Conservation (phyloP, 2,888 invertebrate species). For the Drosophila sordidula region DNA sequence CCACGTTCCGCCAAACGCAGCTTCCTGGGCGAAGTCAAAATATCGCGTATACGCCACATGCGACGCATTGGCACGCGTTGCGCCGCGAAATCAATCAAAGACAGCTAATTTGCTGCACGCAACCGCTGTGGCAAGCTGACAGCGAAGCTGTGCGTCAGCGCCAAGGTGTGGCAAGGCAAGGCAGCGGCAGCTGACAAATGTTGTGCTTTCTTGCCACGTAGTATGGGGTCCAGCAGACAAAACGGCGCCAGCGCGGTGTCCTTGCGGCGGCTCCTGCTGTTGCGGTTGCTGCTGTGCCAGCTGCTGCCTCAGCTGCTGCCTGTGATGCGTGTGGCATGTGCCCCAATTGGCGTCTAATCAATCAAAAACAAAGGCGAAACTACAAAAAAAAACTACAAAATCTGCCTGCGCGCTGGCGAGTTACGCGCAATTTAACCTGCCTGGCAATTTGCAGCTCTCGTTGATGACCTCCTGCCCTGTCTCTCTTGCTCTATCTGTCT, state of each 20-base stretch:
- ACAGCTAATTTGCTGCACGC: conserved; percentile 69
- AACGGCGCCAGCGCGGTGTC: conserved; percentile 43
- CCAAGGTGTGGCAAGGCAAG: conserved; percentile 49
- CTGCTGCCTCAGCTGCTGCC: conserved; percentile 7
- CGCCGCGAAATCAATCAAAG: conserved; percentile 71
- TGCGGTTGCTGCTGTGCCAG: neutral
- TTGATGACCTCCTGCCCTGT: neutral
- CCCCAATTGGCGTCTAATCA: conserved; percentile 54
- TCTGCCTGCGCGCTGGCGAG: conserved; percentile 46
- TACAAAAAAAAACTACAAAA: conserved; percentile 24
- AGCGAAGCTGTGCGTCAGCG: conserved; percentile 36
- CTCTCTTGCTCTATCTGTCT: neutral
- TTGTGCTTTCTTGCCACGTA: conserved; percentile 5
- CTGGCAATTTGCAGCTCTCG: conserved; percentile 50
- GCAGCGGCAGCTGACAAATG: conserved; percentile 2
- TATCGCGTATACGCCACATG: conserved; percentile 42
- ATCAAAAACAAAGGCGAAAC: conserved; percentile 33
- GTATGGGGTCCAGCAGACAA: conserved; percentile 42
- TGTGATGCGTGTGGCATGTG: conserved; percentile 26
- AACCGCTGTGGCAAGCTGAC: conserved; percentile 50
- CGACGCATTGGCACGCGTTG: conserved; percentile 16
- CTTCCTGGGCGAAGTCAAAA: conserved; percentile 36
- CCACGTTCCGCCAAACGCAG: conserved; percentile 26
- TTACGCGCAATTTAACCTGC: conserved; percentile 79
- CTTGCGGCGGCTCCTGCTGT: conserved; percentile 22